Conservation (phyloP, 1,140 invertebrate genomes). For the Lucilia cuprina region DNA sequence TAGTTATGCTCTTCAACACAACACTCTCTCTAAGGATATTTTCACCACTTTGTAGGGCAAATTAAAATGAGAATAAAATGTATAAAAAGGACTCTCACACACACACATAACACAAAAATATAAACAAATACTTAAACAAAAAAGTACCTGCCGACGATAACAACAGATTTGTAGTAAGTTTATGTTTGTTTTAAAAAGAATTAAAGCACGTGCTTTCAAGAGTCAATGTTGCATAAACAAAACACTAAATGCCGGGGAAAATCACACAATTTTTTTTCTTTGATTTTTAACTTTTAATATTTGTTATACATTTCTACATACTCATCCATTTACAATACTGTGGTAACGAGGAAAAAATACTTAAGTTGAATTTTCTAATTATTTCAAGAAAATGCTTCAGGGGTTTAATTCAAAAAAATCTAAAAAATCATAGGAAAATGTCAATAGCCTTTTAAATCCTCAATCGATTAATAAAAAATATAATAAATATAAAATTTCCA, state of each 20-base stretch:
- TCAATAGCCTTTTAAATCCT: no score
- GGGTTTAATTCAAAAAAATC: no score
- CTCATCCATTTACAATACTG: no score
- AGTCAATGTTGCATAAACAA: constrained; percentile 5
- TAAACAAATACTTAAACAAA: background rate
- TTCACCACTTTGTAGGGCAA: background rate
- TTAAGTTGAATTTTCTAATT: no score
- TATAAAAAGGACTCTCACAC: background rate
- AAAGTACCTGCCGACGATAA: background rate
- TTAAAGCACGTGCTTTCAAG: background rate
- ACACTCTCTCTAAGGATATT: background rate
- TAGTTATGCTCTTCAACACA: background rate
- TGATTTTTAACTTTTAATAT: no score
- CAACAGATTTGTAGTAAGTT: background rate
- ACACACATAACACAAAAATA: background rate
- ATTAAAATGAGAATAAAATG: no score
- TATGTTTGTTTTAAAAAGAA: background rate
- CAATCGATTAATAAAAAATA: no score
- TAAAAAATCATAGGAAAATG: no score
- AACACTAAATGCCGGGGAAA: background rate
- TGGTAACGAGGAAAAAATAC: no score
- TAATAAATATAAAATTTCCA: no score
- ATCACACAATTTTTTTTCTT: background rate
- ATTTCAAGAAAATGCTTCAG: no score
- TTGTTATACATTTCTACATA: no score